Percentiles rank a stretch among this genome's conserved stretches.
These are phyloP conservation scores for Calycopis cecrops DNA, from an alignment of 1,140 invertebrate genomes.

Conservation along the genomic window DNA sequence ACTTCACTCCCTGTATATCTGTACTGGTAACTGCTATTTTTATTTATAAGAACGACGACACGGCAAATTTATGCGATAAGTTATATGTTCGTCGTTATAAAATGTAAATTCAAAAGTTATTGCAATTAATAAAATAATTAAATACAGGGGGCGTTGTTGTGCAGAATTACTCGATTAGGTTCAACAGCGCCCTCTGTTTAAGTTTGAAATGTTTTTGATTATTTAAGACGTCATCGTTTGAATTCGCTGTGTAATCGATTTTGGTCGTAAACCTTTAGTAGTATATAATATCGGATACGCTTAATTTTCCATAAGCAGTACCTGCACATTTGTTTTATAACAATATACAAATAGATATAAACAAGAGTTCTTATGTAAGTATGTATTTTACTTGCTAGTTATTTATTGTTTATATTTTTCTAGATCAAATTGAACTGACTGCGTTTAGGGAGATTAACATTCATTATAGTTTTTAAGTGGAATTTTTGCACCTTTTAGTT, in stretches of 20 bases:
- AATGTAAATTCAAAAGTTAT: no score
- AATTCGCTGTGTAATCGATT: conserved; percentile 2
- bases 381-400: conserved; percentile 57
- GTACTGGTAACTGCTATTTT: no score
- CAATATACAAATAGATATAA: conserved; percentile 55
- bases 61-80: no score
- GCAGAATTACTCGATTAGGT: no score
- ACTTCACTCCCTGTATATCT: no score
- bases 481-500: conserved; percentile 50
- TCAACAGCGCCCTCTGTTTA: no score
- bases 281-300: conserved; percentile 46
- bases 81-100: no score
- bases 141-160: no score
- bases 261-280: not conserved
- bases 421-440: conserved; percentile 68
- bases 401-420: conserved; percentile 52
- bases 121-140: no score
- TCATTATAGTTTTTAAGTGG: conserved; percentile 42
- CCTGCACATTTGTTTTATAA: conserved; percentile 65
- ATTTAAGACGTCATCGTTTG: not conserved
- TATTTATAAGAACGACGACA: no score
- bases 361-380: conserved; percentile 47
- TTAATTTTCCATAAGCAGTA: conserved; percentile 62
- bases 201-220: no score
- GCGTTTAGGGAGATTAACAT: conserved; percentile 62